Evolutionary conservation across 2,113 vertebrate species (phyloP), one percentile per base, ranked within the genome.

Genomic region (Muntiacus muntjak): DNA sequence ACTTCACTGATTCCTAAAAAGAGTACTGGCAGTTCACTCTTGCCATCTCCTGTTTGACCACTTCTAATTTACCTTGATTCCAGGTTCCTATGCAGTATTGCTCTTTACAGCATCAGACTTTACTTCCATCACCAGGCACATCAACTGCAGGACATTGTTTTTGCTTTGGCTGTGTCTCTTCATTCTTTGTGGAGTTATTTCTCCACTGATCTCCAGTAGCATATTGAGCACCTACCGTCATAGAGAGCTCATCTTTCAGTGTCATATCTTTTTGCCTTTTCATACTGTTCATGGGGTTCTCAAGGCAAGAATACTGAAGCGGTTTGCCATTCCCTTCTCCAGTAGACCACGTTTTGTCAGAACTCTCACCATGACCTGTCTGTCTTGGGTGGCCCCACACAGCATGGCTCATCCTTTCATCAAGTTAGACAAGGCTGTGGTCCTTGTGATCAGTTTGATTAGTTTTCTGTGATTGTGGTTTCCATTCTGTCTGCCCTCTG

Each of bases 301-400:
- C 9, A 21, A 71, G 19, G 64, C 64, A 71, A 11, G 64, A 71
- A 36, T 36, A 36, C 64, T 23, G 64, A 71, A 71, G n/a, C 4
- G 1, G 9, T 36, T 71, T 71, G n/a, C n/a, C n/a, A 36, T 71
- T 71, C n/a, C 64, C 9, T 36, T 71, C n/a, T 71, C 64, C 19
- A 71, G 64, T 71, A n/a, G 64, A 71, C 64, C 2, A 36, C 0
- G 2, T 71, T 71, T 71, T 71, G 64, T 23, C n/a, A 71, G 17
- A 36, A 71, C 2, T 71, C 19, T 71, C 17, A 71, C 64, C n/a
- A 36, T 71, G 64, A 71, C n/a, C n/a, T 2, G 0, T 23, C 64
- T 4, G 0, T 11, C n/a, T 12, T 71, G 19, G 17, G 19, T 36
- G 64, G 19, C 19, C 64, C n/a, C 21, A 12, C 19, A 71, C 0